A percentile compares a stretch with the other conserved stretches of the same genome.
Conservation (phyloP, 2,797 vertebrate genomes). For the Neopelma chrysocephalum region DNA sequence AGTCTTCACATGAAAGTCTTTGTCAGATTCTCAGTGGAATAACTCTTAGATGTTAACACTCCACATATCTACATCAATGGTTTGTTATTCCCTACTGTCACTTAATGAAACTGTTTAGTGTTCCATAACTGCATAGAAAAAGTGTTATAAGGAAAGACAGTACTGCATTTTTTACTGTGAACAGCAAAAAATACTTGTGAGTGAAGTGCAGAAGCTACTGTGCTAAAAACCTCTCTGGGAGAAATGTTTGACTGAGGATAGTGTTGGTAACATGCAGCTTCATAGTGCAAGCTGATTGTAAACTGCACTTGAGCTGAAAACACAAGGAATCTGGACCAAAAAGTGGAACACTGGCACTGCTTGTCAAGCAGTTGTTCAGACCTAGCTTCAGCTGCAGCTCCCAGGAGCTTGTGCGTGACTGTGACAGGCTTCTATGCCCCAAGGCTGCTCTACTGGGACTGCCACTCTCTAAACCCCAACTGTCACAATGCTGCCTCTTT, state of each 20-base stretch:
- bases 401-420: rapidly evolving
- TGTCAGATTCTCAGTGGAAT: background rate
- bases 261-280: background rate
- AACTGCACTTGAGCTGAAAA: background rate
- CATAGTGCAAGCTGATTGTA: background rate
- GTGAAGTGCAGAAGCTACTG: background rate
- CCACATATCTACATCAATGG: background rate
- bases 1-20: background rate
- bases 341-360: background rate
- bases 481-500: background rate
- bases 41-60: background rate
- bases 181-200: background rate
- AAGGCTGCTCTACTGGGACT: background rate
- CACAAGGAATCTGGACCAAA: background rate
- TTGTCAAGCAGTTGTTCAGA: background rate
- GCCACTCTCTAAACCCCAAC: background rate
- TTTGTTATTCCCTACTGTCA: background rate
- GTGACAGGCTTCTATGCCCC: background rate
- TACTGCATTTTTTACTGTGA: background rate
- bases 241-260: background rate
- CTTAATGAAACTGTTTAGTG: background rate
- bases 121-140: background rate
- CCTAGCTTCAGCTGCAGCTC: background rate
- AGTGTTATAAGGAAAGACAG: background rate
- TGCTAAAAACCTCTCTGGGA: background rate